These are phyloP conservation scores for Drosophila ambigua DNA, from an alignment of 1,140 invertebrate species.

Conservation along the genomic window DNA sequence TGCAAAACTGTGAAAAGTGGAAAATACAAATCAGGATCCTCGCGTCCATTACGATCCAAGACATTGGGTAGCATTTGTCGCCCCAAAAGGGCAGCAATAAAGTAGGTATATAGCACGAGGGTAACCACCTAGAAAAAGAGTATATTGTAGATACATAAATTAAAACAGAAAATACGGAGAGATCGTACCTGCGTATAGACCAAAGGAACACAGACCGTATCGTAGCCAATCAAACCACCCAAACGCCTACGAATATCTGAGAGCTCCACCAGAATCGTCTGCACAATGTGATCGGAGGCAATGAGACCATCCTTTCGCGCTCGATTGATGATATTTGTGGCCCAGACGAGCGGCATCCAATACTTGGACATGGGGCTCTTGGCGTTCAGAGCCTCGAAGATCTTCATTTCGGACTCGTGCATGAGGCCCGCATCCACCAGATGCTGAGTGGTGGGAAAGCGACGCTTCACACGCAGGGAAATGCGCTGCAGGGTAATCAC, in stretches of 20 bases:
- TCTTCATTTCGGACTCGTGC: slow-evolving; percentile 95
- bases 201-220: slow-evolving; percentile 98
- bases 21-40: slow-evolving; percentile 93
- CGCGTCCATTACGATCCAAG: slow-evolving; percentile 84
- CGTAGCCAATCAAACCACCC: slow-evolving; percentile 94
- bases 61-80: slow-evolving; percentile 90
- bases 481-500: slow-evolving; percentile 94
- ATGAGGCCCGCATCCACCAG: slow-evolving; percentile 95
- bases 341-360: slow-evolving; percentile 96
- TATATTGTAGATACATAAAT: not conserved
- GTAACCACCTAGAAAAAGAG: slow-evolving; percentile 91
- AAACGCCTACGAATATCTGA: slow-evolving; percentile 92
- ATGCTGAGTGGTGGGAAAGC: slow-evolving; percentile 95
- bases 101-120: slow-evolving; percentile 95
- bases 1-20: slow-evolving; percentile 96
- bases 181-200: slow-evolving; percentile 97
- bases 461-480: slow-evolving; percentile 93
- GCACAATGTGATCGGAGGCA: slow-evolving; percentile 93
- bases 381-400: slow-evolving; percentile 94
- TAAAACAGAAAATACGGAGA: not conserved
- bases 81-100: slow-evolving; percentile 93
- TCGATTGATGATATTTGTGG: slow-evolving; percentile 94
- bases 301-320: slow-evolving; percentile 92
- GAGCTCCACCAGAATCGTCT: slow-evolving; percentile 92
- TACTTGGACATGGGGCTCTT: slow-evolving; percentile 96